Percentiles rank a stretch among this genome's conserved stretches.
Evolutionary conservation across 1,140 invertebrate species (phyloP).

Genomic region (Scaptomyza hsui): DNA sequence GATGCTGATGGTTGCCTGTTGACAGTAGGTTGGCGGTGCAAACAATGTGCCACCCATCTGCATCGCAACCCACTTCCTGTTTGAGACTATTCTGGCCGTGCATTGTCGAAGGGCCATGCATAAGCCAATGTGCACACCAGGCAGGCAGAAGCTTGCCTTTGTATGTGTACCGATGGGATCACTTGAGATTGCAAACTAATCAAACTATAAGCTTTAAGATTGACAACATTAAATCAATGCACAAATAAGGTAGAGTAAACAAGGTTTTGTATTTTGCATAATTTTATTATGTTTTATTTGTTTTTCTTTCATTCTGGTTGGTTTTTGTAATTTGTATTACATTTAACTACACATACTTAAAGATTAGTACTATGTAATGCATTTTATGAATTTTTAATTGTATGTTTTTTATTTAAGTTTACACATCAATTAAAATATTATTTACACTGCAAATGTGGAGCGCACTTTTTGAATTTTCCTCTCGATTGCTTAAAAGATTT

Average conservation of each 20-base stretch:
- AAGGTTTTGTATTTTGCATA: constrained; percentile 65
- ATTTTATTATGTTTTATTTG: constrained; percentile 79
- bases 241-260: neutral
- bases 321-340: constrained; percentile 69
- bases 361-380: constrained; percentile 56
- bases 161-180: constrained; percentile 24
- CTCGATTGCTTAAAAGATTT: constrained; percentile 41
- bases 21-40: constrained; percentile 36
- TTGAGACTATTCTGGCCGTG: neutral
- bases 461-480: constrained; percentile 10
- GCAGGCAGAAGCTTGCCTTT: neutral
- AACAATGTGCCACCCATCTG: constrained; percentile 16
- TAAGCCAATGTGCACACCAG: constrained; percentile 43
- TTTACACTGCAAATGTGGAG: constrained; percentile 36
- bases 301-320: constrained; percentile 48
- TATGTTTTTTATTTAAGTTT: constrained; percentile 1
- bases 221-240: constrained; percentile 11
- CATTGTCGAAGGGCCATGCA: constrained; percentile 19
- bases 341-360: constrained; percentile 81
- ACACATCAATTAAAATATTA: constrained; percentile 49
- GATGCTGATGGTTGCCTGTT: constrained; percentile 38
- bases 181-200: constrained; percentile 38
- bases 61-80: neutral
- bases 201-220: constrained; percentile 25
- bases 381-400: constrained; percentile 37